Percentiles rank a stretch among this genome's conserved stretches.
Conservation (phyloP, 1,140 invertebrate species). For the Pomacea maculata region DNA sequence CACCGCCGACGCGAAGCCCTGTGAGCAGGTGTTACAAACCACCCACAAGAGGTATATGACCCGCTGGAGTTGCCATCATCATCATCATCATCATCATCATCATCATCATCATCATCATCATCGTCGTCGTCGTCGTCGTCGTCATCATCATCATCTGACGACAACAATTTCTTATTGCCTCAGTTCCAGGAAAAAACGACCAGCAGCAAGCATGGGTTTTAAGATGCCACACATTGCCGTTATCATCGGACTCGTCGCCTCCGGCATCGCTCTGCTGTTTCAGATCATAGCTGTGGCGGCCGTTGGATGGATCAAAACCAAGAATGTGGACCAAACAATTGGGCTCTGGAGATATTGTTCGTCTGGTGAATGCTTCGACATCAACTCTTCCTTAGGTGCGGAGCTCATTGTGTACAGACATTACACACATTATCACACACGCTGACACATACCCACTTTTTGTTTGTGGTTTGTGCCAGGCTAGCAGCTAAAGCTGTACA, state of each 20-base stretch:
- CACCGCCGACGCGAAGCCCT: no score
- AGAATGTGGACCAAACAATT: neutral
- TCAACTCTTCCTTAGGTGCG: neutral
- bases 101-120: no score
- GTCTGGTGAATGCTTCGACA: neutral
- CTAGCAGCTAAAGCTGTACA: neutral
- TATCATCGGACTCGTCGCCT: neutral
- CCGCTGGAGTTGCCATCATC: no score
- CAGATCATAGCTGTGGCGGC: neutral
- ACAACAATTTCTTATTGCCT: no score
- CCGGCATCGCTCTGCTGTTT: neutral
- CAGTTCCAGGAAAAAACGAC: no score
- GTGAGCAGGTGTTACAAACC: no score
- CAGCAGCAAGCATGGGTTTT: neutral
- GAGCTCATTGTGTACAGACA: no score
- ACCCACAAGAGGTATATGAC: no score
- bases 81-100: no score
- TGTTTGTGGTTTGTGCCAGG: neutral
- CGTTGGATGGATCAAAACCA: neutral
- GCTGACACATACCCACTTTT: neutral
- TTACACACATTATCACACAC: no score
- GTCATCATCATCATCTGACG: no score
- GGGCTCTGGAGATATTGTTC: neutral
- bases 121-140: no score
- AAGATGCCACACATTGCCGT: conserved; percentile 1